Percentiles rank a stretch among this genome's conserved stretches.
Evolutionary conservation across 2,797 vertebrate genomes (phyloP).

Genomic region (Rhinichthys osculus): DNA sequence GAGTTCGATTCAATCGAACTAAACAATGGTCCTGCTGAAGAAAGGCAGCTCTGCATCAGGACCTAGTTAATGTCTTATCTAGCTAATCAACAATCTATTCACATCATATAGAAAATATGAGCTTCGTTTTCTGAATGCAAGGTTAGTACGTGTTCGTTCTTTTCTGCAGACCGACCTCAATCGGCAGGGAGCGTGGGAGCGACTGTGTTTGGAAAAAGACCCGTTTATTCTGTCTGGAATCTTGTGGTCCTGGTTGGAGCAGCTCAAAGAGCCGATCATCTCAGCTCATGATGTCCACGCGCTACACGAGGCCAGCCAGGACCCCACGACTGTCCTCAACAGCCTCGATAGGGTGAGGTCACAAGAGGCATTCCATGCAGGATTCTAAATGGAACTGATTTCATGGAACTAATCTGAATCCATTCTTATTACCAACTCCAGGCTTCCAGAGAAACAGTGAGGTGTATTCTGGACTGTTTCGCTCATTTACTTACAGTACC

Average conservation of each 20-base stretch:
- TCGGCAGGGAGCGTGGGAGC: slow-evolving; percentile 90
- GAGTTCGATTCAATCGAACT: too few relatives aligned
- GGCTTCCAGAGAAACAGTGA: slow-evolving; percentile 87
- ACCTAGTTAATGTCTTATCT: not conserved
- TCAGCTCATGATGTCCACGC: slow-evolving; percentile 78
- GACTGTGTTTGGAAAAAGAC: slow-evolving; percentile 88
- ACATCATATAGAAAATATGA: not conserved
- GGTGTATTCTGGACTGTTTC: slow-evolving; percentile 88
- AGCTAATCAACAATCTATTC: not conserved
- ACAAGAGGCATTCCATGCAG: not conserved
- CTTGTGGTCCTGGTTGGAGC: slow-evolving; percentile 98
- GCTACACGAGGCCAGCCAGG: slow-evolving; percentile 72
- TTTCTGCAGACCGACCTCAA: slow-evolving; percentile 89
- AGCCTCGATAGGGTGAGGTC: slow-evolving; percentile 83
- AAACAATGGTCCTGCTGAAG: not conserved
- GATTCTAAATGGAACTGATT: not conserved
- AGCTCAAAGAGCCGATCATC: slow-evolving; percentile 91
- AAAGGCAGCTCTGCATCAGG: not conserved
- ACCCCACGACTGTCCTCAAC: slow-evolving; percentile 79
- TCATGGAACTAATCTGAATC: not conserved
- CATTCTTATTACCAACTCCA: slow-evolving; percentile 63
- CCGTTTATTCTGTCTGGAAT: slow-evolving; percentile 90
- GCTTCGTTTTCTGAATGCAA: not conserved
- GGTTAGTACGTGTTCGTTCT: not conserved
- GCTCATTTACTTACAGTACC: slow-evolving; percentile 82